Percentiles rank a stretch among this genome's conserved stretches.
These are phyloP conservation scores for Stictocephala bisonia DNA, from an alignment of 2,888 invertebrate species.

Conservation along the genomic window DNA sequence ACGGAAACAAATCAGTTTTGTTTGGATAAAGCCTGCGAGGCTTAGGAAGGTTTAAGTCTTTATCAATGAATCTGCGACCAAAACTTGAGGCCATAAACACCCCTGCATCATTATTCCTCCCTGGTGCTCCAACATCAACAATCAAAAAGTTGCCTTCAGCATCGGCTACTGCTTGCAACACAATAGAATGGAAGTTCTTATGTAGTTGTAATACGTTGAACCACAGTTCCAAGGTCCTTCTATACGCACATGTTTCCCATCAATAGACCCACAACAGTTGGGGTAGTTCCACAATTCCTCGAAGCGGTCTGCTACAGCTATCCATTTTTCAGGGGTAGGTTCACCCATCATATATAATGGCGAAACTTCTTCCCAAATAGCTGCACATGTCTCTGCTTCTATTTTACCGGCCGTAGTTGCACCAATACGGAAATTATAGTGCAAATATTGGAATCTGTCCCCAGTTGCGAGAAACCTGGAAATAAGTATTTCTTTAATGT, in stretches of 20 bases:
- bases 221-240: slow-evolving; percentile 34
- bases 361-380: slow-evolving; percentile 37
- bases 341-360: slow-evolving; percentile 46
- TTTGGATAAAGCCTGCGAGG: slow-evolving; percentile 25
- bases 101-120: slow-evolving; percentile 44
- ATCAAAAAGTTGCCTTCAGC: slow-evolving; percentile 34
- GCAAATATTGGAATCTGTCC: slow-evolving; percentile 33
- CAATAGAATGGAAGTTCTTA: slow-evolving; percentile 33
- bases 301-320: slow-evolving; percentile 35
- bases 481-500: too few relatives aligned
- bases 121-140: slow-evolving; percentile 41
- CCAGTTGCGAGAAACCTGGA: slow-evolving; percentile 45
- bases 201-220: slow-evolving; percentile 31
- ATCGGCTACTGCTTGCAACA: slow-evolving; percentile 39
- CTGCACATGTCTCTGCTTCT: slow-evolving; percentile 29
- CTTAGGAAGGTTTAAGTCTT: slow-evolving; percentile 36
- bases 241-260: slow-evolving; percentile 30
- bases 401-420: slow-evolving; percentile 44
- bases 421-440: slow-evolving; percentile 45
- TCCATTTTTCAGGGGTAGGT: slow-evolving; percentile 40
- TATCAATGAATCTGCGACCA: slow-evolving; percentile 32
- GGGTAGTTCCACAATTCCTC: slow-evolving; percentile 39
- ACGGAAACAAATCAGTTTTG: slow-evolving; percentile 17
- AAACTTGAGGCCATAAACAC: slow-evolving; percentile 41
- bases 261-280: slow-evolving; percentile 41